Conservation (phyloP, 1,140 invertebrate species). For the Drosophila saltans region DNA sequence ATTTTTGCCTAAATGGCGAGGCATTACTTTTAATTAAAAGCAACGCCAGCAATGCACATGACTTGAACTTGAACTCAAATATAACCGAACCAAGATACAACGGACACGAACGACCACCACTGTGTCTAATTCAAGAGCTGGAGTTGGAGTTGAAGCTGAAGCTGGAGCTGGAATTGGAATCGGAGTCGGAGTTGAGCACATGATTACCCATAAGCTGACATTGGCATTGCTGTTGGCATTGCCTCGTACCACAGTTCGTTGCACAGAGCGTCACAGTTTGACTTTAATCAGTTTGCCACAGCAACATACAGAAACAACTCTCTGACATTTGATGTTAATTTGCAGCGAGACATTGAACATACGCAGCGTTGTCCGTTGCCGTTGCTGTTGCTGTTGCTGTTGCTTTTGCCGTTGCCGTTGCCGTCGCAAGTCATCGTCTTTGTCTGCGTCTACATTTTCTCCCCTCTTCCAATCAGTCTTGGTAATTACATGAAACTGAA, state of each 20-base stretch:
- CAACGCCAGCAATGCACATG: constrained; percentile 68
- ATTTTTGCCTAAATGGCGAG: constrained; percentile 69
- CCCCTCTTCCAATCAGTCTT: constrained; percentile 20
- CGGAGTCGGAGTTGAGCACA: constrained; percentile 47
- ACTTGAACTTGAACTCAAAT: constrained; percentile 76
- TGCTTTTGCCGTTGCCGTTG: neutral
- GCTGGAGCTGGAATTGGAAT: constrained; percentile 24
- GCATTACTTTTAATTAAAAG: constrained; percentile 81
- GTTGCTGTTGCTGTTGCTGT: constrained; percentile 3
- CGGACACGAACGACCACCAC: constrained; percentile 33
- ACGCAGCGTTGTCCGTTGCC: constrained; percentile 53
- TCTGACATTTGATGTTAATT: constrained; percentile 76
- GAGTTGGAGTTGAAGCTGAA: constrained; percentile 11
- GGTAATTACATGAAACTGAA: constrained; percentile 60
- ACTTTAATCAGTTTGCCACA: constrained; percentile 73
- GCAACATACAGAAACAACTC: constrained; percentile 20
- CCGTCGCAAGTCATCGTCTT: no score
- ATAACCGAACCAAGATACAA: constrained; percentile 34
- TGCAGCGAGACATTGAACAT: constrained; percentile 73
- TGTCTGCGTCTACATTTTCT: neutral
- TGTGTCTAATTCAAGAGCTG: constrained; percentile 34
- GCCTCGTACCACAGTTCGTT: constrained; percentile 70
- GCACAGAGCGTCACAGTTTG: constrained; percentile 61
- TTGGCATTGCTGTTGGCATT: constrained; percentile 33
- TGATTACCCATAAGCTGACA: constrained; percentile 80